Base-by-base conservation (phyloP, 2,888 invertebrate species). In the Exephanes ischioxanthus region DNA sequence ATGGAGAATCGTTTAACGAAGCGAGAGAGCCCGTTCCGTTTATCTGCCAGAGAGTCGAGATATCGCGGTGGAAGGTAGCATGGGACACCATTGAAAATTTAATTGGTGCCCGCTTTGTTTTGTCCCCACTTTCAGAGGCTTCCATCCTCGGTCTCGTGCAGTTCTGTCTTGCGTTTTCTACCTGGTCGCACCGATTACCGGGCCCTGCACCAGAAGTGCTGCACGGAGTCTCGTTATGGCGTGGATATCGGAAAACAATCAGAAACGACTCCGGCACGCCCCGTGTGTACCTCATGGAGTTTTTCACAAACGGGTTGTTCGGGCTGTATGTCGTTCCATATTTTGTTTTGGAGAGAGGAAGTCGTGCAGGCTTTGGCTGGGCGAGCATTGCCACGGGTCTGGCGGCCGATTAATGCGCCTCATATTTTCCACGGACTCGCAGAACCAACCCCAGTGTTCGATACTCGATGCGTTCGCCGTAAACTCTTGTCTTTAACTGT, bases 231-330 rank as follows among this genome's bases (percentile, higher is more conserved):
- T 80, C 80, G 80, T 80, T 80, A 80, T 61, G 51, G 55, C 37
- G 77, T 67, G 16, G 80, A 14, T 84, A 84, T 84, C 53, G 84
- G 84, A 80, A 84, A 84, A 80, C 84, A 80, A 84, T 84, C 76
- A 80, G 80, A 84, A 84, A 80, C 48, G 75, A 84, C 70, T 84
- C 75, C 19, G 33, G 66, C 72, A 58, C 76, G 55, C 66, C 48
- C 58, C 58, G 37, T 67, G 66, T 67, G 37, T 67, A 58, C 19
- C 58, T 58, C 72, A 37, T n/a, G 48, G 53, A 72, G 58, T 33
- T 80, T 63, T 71, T 72, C 73, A 45, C 37, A 14, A 63, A 63
- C 61, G 14, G 30, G 61, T 55, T 73, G 55, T 58, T 73, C 16
- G 30, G 16, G 14, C 14, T 73, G 30, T 22, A 7, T 33, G 33